Evolutionary conservation across 2,113 vertebrate genomes (phyloP).

Genomic region (Sphaerodactylus townsendi): DNA sequence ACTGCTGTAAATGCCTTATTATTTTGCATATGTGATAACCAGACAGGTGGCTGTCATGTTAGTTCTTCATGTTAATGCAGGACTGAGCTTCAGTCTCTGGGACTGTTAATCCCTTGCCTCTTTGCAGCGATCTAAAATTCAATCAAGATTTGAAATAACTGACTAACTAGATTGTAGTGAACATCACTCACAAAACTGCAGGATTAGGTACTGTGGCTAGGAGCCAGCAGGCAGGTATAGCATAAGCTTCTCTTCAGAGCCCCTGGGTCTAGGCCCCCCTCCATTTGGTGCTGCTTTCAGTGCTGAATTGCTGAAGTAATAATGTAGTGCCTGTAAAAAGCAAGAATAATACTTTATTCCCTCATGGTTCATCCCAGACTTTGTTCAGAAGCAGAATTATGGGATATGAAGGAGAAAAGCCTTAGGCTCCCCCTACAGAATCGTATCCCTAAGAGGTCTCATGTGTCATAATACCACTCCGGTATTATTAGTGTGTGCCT

Average conservation of each 20-base stretch:
- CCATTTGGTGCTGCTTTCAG: not conserved
- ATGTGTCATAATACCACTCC: not conserved
- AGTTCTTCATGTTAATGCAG: not conserved
- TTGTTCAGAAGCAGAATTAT: not conserved
- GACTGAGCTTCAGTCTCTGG: not conserved
- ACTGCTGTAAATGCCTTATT: no score
- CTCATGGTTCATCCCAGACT: not conserved
- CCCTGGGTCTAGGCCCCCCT: not conserved
- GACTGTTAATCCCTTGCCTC: not conserved
- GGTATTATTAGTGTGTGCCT: not conserved
- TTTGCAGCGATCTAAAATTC: constrained; percentile 3
- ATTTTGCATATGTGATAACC: not conserved
- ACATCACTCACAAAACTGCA: not conserved
- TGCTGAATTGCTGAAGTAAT: not conserved
- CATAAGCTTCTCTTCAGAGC: not conserved
- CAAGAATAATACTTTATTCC: not conserved
- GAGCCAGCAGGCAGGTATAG: not conserved
- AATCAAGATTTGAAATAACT: constrained; percentile 8
- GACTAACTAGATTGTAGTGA: not conserved
- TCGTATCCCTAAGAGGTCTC: not conserved
- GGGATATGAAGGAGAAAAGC: not conserved
- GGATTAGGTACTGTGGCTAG: not conserved
- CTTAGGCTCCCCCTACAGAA: not conserved
- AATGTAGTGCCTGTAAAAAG: not conserved
- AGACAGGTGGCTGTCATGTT: not conserved